A percentile compares a stretch with the other conserved stretches of the same genome.
phyloP scores from a whole-genome alignment of 2,888 invertebrate genomes.

The Eupithecia insigniata region DNA sequence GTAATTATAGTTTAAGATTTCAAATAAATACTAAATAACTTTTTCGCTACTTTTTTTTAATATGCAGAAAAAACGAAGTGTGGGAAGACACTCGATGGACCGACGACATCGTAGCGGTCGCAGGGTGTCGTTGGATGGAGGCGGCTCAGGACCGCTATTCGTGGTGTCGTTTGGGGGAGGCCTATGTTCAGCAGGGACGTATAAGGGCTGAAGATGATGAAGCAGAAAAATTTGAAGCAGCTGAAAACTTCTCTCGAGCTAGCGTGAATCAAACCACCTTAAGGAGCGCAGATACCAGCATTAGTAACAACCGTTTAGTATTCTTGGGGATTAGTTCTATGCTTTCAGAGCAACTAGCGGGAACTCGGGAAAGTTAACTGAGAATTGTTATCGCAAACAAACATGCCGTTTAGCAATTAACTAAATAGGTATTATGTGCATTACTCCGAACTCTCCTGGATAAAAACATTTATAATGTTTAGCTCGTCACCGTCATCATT shows the following conservation, averaged over 20 bases:
- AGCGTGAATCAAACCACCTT: neutral
- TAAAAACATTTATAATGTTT: too few relatives aligned
- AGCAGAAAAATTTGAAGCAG: too few relatives aligned
- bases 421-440: neutral
- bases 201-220: too few relatives aligned
- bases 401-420: neutral
- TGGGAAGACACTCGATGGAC: too few relatives aligned
- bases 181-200: too few relatives aligned
- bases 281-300: neutral
- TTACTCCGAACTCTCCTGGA: neutral
- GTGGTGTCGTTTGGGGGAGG: too few relatives aligned
- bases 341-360: slow-evolving; percentile 1
- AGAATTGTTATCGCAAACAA: slow-evolving; percentile 3
- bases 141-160: too few relatives aligned
- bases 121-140: too few relatives aligned
- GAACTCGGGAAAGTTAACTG: neutral
- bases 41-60: neutral
- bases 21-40: too few relatives aligned
- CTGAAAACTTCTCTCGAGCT: accelerated
- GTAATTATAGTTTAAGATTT: too few relatives aligned
- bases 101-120: too few relatives aligned
- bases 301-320: slow-evolving; percentile 8
- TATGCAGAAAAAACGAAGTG: neutral
- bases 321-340: slow-evolving; percentile 4
- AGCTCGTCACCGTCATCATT: too few relatives aligned